Percentiles rank a stretch among this genome's conserved stretches.
phyloP scores from a whole-genome alignment of 2,113 vertebrate genomes.

The Malurus cyaneus region DNA sequence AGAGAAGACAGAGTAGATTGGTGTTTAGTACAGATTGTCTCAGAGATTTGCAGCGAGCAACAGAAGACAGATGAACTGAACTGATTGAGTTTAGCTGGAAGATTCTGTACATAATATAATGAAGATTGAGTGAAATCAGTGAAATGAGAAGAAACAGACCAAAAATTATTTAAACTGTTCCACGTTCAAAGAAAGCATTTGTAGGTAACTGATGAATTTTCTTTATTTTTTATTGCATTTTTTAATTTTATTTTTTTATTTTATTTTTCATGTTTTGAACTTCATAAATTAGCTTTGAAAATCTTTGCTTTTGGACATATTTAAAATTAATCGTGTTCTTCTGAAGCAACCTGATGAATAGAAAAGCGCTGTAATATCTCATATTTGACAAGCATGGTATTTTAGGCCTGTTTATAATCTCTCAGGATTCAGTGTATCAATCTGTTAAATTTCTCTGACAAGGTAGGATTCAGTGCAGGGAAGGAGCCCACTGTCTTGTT shows the following conservation, averaged over 20 bases:
- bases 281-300: neutral
- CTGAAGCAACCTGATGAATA: neutral
- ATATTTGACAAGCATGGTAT: neutral
- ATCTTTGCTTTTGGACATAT: neutral
- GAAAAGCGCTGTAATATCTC: neutral
- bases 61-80: neutral
- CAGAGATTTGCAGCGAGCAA: neutral
- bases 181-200: neutral
- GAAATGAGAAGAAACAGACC: neutral
- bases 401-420: neutral
- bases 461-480: neutral
- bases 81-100: neutral
- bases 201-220: neutral
- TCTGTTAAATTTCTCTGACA: neutral
- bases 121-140: neutral
- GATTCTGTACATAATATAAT: neutral
- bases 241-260: neutral
- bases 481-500: neutral
- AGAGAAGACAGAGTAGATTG: neutral
- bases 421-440: neutral
- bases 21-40: neutral
- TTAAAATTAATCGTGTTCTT: neutral
- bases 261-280: neutral
- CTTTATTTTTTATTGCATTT: neutral
- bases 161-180: neutral